phyloP scores from a whole-genome alignment of 2,113 vertebrate species.

The Thinocorus orbignyianus region DNA sequence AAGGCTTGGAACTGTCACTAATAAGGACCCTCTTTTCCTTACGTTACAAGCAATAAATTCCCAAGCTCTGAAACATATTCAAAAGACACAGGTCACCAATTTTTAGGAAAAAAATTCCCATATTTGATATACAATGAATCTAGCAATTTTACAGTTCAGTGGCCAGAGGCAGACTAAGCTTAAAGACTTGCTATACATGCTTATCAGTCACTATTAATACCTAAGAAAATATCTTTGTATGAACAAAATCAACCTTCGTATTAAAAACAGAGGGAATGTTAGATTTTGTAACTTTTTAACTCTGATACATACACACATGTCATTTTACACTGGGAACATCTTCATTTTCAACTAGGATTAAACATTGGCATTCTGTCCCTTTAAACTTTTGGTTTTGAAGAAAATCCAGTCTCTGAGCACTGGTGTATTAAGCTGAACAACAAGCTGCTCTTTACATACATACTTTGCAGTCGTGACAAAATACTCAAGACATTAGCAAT shows the following conservation, averaged over 20 bases:
- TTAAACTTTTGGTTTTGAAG: not conserved
- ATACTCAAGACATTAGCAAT: not conserved
- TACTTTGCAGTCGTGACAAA: not conserved
- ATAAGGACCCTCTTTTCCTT: constrained; percentile 79
- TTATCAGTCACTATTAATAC: not conserved
- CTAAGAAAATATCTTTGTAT: not conserved
- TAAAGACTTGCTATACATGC: not conserved
- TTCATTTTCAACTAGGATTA: not conserved
- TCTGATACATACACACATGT: not conserved
- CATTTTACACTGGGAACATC: not conserved
- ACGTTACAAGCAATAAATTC: constrained; percentile 81
- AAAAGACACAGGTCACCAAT: not conserved
- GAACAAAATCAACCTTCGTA: not conserved
- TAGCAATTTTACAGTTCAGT: not conserved
- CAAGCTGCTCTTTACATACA: not conserved
- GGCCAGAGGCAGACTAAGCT: not conserved
- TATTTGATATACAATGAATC: not conserved
- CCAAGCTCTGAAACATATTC: constrained; percentile 83
- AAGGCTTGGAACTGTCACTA: constrained; percentile 89
- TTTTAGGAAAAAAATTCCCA: not conserved
- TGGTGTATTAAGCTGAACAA: not conserved
- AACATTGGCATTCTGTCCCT: not conserved
- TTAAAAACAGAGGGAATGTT: not conserved
- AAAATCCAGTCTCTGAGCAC: not conserved
- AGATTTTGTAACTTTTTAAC: not conserved